Evolutionary conservation across 2,113 vertebrate genomes (phyloP).

Genomic region (Heloderma charlesbogerti): DNA sequence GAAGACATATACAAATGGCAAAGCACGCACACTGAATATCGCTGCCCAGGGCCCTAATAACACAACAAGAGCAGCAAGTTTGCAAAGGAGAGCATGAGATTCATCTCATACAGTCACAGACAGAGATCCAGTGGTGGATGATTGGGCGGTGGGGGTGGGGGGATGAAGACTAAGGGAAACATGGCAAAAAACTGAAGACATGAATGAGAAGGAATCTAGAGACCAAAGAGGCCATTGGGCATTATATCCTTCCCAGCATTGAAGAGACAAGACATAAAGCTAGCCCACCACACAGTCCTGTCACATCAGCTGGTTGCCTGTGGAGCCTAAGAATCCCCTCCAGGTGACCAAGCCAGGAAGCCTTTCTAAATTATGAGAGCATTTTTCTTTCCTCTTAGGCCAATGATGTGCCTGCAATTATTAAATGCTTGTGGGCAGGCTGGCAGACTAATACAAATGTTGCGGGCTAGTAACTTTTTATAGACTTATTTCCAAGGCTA

Average conservation of each 20-base stretch:
- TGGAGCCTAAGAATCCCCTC: background rate
- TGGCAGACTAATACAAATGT: background rate
- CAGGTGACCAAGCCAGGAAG: background rate
- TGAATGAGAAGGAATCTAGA: background rate
- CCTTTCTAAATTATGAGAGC: background rate
- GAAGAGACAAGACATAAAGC: background rate
- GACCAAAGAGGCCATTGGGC: background rate
- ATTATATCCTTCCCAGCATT: background rate
- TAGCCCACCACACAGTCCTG: background rate
- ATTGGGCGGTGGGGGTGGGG: background rate
- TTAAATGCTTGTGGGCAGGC: background rate
- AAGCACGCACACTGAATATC: background rate
- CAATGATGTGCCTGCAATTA: background rate
- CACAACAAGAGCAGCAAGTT: background rate
- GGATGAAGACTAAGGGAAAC: background rate
- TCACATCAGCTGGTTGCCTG: background rate
- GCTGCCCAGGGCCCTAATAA: background rate
- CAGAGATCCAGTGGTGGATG: background rate
- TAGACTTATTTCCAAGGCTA: conserved; percentile 9
- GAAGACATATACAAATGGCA: background rate
- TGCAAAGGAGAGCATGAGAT: background rate
- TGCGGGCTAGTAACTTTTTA: background rate
- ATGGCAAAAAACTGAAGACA: background rate
- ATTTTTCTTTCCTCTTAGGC: background rate
- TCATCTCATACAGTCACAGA: too few species aligned